Base-by-base conservation (phyloP, 35 echinoderm and acorn worm genomes). In the Holothuria glaberrima region DNA sequence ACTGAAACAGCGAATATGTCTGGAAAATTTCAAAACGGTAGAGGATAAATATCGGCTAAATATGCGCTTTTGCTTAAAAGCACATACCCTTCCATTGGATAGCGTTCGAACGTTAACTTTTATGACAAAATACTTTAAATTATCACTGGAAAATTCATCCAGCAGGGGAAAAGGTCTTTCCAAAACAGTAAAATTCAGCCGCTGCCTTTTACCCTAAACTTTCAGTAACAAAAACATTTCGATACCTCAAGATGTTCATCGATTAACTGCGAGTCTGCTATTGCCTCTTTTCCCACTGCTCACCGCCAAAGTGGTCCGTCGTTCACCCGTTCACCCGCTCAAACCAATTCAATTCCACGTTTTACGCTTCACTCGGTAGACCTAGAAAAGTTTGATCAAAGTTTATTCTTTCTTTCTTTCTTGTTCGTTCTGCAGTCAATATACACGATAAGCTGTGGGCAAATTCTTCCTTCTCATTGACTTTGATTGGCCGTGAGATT, bases 331-430 rank as follows among this genome's bases (percentile, higher is more conserved):
- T 69, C 66, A 33, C 25, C 25, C 66, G 66, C n/a, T 62, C n/a
- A 25, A 82, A 24, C 48, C 52, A 84, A 24, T 61, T 62, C 54
- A 84, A 62, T 36, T 20, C 27, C 80, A 33, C 59, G 58, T 84
- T 60, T n/a, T 84, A 84, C 80, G 80, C 80, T 61, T 84, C 80
- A 24, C 54, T 84, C 80, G 21, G 46, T 32, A 61, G 31, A 22
- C 22, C 30, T 58, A 84, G 80, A 63, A 84, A 84, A 84, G 46
- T 84, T 84, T 63, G 59, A 14, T 7, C 54, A 84, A 84, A 63
- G 27, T 60, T 84, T 84, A 58, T 36, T 61, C 56, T 33, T 54
- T 22, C 56, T 33, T 54, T 22, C 50, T 35, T 30, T 78, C 74
- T 48, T 27, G 25, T 30, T 33, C 31, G 25, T 69, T 33, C 31